Evolutionary conservation across 2,113 vertebrate genomes (phyloP).

Genomic region (Periophthalmus modestus): DNA sequence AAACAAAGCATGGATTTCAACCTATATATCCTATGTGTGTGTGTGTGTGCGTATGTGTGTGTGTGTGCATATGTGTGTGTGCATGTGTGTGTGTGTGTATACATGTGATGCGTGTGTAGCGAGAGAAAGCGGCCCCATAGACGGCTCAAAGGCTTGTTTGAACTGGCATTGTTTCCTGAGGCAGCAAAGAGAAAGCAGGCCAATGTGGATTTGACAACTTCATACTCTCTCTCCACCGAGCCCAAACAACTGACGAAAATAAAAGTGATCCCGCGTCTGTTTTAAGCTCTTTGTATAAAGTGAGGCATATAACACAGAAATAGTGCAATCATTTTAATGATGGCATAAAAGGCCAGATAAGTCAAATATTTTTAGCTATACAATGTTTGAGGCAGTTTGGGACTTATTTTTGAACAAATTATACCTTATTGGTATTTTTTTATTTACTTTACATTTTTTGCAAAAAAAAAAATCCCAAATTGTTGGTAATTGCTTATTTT

Average conservation of each 20-base stretch:
- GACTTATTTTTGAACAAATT: not conserved
- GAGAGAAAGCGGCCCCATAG: constrained; percentile 45
- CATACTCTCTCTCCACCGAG: constrained; percentile 31
- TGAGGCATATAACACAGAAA: constrained; percentile 51
- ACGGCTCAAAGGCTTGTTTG: constrained; percentile 69
- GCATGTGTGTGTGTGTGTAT: constrained; percentile 5
- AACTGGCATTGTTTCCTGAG: constrained; percentile 68
- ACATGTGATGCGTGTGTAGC: not conserved
- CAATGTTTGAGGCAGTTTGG: not conserved
- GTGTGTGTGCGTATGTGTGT: constrained; percentile 28
- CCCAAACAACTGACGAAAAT: constrained; percentile 41
- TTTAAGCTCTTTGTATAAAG: constrained; percentile 44
- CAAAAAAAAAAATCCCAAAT: not conserved
- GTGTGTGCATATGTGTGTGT: not conserved
- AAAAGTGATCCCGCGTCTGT: constrained; percentile 36
- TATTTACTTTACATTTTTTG: constrained; percentile 1
- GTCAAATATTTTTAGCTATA: constrained; percentile 12
- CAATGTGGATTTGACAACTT: constrained; percentile 65
- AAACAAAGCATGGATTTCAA: constrained; percentile 29
- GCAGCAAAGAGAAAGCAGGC: constrained; percentile 60
- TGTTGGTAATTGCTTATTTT: no score
- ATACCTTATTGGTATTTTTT: not conserved
- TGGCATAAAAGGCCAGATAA: constrained; percentile 41
- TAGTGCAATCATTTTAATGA: constrained; percentile 27
- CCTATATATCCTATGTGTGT: constrained; percentile 5